phyloP scores from a whole-genome alignment of 1,140 invertebrate genomes.

The Atta texana region DNA sequence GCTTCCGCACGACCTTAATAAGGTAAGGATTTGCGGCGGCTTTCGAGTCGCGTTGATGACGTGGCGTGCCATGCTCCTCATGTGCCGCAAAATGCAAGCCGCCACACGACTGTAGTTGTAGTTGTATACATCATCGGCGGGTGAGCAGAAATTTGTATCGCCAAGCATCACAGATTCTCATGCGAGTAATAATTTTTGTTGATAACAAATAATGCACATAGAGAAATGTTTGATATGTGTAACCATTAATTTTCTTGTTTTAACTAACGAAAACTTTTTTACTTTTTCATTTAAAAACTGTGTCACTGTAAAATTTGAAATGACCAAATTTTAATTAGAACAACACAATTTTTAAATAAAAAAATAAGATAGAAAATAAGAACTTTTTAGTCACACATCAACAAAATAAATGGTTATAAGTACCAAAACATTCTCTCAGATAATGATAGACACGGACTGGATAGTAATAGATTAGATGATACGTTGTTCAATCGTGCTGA shows the following conservation, averaged over 20 bases:
- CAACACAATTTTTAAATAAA: too few species aligned
- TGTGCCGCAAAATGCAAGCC: background rate
- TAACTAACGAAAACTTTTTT: too few species aligned
- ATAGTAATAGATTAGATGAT: background rate
- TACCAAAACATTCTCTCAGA: too few species aligned
- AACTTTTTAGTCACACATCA: too few species aligned
- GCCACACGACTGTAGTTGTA: background rate
- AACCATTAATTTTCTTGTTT: too few species aligned
- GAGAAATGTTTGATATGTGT: too few species aligned
- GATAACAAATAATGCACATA: background rate
- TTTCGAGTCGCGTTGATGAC: constrained; percentile 60
- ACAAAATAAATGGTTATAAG: too few species aligned
- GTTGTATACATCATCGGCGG: background rate
- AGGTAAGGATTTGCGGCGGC: constrained; percentile 73
- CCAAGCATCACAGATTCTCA: background rate
- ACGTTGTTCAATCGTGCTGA: background rate
- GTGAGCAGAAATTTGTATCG: background rate
- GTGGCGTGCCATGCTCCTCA: constrained; percentile 38
- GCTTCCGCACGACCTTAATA: constrained; percentile 79
- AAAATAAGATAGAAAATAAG: too few species aligned
- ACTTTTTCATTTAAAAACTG: too few species aligned
- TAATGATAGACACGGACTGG: too few species aligned
- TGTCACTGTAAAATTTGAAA: too few species aligned
- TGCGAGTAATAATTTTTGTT: background rate
- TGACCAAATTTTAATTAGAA: too few species aligned